Conservation (phyloP, 2,797 vertebrate genomes). For the Microctenopoma steveboyesi region DNA sequence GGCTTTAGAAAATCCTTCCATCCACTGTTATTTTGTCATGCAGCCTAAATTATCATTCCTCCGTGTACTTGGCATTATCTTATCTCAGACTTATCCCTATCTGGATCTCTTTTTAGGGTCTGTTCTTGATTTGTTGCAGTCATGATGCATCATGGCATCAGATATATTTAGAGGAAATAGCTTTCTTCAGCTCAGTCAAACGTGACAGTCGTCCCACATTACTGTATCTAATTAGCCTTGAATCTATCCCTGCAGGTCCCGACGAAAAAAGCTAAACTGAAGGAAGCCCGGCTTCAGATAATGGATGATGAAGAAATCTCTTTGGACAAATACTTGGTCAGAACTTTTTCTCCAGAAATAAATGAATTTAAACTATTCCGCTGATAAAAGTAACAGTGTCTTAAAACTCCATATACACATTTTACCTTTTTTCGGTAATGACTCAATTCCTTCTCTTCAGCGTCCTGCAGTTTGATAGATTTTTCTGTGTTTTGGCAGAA, state of each 20-base stretch:
- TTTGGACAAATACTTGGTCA: constrained; percentile 78
- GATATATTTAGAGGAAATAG: constrained; percentile 52
- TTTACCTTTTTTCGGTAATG: neutral
- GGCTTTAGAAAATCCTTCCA: constrained; percentile 20
- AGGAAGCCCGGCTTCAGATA: constrained; percentile 59
- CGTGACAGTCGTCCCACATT: constrained; percentile 25
- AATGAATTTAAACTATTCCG: neutral
- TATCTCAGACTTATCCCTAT: constrained; percentile 48
- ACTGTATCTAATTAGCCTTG: constrained; percentile 16
- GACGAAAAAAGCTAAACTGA: constrained; percentile 66
- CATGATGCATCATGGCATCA: constrained; percentile 21
- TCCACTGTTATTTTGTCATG: constrained; percentile 31
- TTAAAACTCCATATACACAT: neutral
- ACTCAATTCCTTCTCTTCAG: neutral
- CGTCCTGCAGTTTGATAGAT: neutral
- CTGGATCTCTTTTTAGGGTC: constrained; percentile 44
- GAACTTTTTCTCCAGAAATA: constrained; percentile 11
- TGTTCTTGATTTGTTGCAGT: constrained; percentile 51
- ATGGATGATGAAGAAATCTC: constrained; percentile 67
- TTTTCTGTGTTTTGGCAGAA: constrained; percentile 73
- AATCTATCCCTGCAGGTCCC: constrained; percentile 66
- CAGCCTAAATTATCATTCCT: constrained; percentile 36
- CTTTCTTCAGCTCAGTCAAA: constrained; percentile 44
- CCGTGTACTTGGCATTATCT: constrained; percentile 36
- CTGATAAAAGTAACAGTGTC: neutral